Evolutionary conservation across 2,888 invertebrate species (phyloP).

Genomic region (Heteromurus nitidus): DNA sequence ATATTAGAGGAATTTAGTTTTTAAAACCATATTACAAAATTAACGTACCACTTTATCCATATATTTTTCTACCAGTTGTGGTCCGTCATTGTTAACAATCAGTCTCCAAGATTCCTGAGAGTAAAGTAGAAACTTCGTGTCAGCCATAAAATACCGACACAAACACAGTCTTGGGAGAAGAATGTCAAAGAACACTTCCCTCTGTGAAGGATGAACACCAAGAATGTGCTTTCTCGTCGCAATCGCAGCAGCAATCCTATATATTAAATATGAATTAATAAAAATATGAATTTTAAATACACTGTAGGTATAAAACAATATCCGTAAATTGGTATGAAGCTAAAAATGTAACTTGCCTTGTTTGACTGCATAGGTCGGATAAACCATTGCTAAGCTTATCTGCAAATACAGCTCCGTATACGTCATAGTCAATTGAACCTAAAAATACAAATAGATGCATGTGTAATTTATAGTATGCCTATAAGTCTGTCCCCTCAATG

Average conservation of each 20-base stretch:
- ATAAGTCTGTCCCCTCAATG: neutral
- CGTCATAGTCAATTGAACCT: conserved; percentile 70
- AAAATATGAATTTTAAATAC: neutral
- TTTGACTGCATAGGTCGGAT: conserved; percentile 79
- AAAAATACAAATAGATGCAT: conserved; percentile 1
- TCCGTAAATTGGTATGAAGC: neutral
- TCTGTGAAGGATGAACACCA: conserved; percentile 75
- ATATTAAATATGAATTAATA: neutral
- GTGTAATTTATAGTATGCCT: neutral
- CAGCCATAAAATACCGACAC: conserved; percentile 76
- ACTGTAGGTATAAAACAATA: neutral
- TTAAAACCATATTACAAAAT: too few relatives aligned
- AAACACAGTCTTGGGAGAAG: conserved; percentile 78
- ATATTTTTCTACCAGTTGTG: conserved; percentile 77
- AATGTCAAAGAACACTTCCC: conserved; percentile 76
- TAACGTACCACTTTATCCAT: conserved; percentile 74
- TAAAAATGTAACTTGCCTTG: conserved; percentile 28
- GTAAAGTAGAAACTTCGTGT: conserved; percentile 62
- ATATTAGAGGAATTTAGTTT: too few relatives aligned
- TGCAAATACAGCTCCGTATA: conserved; percentile 77
- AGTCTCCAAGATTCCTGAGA: conserved; percentile 78
- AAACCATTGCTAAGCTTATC: conserved; percentile 77
- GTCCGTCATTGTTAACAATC: conserved; percentile 77
- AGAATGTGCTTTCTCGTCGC: conserved; percentile 77
- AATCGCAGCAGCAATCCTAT: conserved; percentile 77